Conservation (phyloP, 2,888 invertebrate genomes). For the Embidobia sp. region DNA sequence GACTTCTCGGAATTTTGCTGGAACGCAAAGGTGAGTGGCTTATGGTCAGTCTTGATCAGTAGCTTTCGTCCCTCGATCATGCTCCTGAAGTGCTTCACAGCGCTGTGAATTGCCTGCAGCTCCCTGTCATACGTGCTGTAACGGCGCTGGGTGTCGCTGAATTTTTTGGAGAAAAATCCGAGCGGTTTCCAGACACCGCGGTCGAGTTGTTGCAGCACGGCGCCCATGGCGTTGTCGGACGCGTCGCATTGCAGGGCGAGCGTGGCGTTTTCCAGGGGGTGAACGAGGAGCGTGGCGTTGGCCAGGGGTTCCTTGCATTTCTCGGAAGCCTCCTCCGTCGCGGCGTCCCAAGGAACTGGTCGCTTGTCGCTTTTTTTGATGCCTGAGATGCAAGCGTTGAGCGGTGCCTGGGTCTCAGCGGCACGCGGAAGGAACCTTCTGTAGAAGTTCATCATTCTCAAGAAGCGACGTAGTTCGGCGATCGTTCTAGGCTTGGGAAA, state of each 20-base stretch:
- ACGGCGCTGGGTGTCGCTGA: background rate
- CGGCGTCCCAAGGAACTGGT: background rate
- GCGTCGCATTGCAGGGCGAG: background rate
- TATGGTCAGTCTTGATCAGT: background rate
- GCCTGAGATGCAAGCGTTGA: background rate
- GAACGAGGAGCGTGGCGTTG: background rate
- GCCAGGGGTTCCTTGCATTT: background rate
- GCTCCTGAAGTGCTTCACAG: background rate
- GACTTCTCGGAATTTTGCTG: conserved; percentile 47
- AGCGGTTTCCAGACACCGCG: background rate
- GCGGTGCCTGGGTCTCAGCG: background rate
- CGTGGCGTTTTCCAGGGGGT: background rate
- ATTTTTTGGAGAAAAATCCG: background rate
- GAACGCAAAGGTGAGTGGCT: conserved; percentile 1
- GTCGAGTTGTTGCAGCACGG: background rate
- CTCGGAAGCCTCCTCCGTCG: background rate
- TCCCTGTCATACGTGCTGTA: conserved; percentile 4
- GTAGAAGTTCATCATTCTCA: background rate
- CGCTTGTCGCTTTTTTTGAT: background rate
- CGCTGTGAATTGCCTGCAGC: conserved; percentile 1
- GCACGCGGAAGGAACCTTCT: background rate
- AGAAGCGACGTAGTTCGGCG: background rate
- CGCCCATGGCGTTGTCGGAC: background rate
- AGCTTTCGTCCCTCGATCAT: background rate
- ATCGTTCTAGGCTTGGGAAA: background rate